Base-by-base conservation (phyloP, 2,797 vertebrate genomes). In the Mormyrops attenuatus region DNA sequence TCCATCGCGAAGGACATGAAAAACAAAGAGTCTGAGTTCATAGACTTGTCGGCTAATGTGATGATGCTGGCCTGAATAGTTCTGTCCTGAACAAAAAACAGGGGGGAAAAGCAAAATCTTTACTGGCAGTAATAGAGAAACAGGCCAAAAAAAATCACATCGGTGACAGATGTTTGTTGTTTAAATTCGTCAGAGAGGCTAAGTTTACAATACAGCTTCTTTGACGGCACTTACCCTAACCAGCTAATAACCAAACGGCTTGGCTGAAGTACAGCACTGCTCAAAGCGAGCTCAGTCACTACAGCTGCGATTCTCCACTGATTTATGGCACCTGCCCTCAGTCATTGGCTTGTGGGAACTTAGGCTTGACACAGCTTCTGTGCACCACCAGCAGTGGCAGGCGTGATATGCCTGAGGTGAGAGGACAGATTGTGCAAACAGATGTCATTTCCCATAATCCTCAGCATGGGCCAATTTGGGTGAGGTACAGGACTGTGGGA, bases 91-190 rank as follows among this genome's bases (percentile, higher is more conserved):
- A 86, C n/a, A 53, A 38, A 86, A 86, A 53, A 52, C 22, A 17
- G 44, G 20, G 7, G 1, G 7, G 15, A 82, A 8, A 82, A 82
- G 20, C 20, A n/a, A 82, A 82, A 82, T 22, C 47, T 11, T 85
- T 85, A 85, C 82, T n/a, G 47, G 82, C 82, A 85, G 44, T 26
- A 50, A 49, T 4, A 85, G 9, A 85, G 20, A 85, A 85, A 50
- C 15, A 4, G 6, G 53, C 50, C 52, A 34, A 85, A 57, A 52
- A 34, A 34, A 52, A 49, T 13, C 85, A 57, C 49, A 52, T 49
- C 15, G 5, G 1, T 55, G 30, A 57, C 85, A 87, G 85, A 53
- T 87, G 85, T 87, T 87, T 87, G 85, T 34, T 57, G 17, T 87
- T 60, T 87, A 57, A 30, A 87, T 55, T 57, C 34, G 1, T 30